Evolutionary conservation across 2,888 invertebrate genomes (phyloP), one percentile per base, ranked within the genome.

Genomic region (Calameuta filiformis): DNA sequence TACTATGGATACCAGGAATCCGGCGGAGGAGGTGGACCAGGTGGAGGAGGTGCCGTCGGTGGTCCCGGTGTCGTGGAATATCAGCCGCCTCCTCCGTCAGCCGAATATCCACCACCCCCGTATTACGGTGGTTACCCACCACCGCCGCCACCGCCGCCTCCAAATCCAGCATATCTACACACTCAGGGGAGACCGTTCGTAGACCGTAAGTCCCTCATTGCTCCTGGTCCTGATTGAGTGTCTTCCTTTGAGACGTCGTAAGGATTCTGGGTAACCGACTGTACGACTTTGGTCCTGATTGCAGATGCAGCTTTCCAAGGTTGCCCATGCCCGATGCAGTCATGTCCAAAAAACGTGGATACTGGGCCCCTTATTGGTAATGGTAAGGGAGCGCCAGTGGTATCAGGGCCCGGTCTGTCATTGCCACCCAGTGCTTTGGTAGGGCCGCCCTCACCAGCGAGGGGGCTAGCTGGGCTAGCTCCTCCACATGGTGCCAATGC

Each of bases 261-360:
- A 34, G 15, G 23, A 34, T 56, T 73, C 23, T 23, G 56, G 56
- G 9, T 23, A 56, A 23, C 23, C 23, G 1, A 56, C 0, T 23
- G 2, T 56, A 56, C 23, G 23, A 56, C 23, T 23, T 23, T 56
- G 30, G 4, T 31, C 15, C 31, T 71, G 71, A 34, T 87, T 87
- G 75, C 88, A 93, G 93, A 93, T 91, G 92, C 92, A 90, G 93
- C 95, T 92, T 93, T 95, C 91, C 94, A 94, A 89, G 94, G 94
- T 93, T 97, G 97, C 93, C 96, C 97, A 89, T 97, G 97, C 94
- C 96, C 97, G 93, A 95, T 97, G 94, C 96, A 96, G 94, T 95
- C 97, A 95, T 97, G 97, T 97, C 96, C 97, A 97, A 97, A 97
- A 97, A 97, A 97, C 97, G 97, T 96, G 95, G 96, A 95, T 97